Evolutionary conservation across 2,797 vertebrate genomes (phyloP), one percentile per base, ranked within the genome.

Genomic region (Podargus strigoides): DNA sequence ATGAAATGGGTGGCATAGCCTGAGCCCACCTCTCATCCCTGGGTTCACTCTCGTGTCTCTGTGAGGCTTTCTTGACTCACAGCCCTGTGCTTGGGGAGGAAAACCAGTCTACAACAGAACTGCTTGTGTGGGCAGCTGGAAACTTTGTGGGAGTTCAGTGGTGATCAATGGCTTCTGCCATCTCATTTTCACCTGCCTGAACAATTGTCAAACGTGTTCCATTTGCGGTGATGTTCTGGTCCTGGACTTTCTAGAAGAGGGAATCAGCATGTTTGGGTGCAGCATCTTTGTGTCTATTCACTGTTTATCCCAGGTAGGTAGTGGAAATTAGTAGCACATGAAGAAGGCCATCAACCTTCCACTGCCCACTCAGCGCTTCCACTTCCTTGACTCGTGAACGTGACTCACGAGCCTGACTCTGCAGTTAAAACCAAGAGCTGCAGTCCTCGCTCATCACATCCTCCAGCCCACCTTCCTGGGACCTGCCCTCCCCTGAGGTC

Each of bases 81-180:
- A 55, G 13, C 22, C 37, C 62, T 3, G 7, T 63, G 41, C 46
- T 49, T n/a, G 36, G 52, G 37, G 36, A 73, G n/a, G 9, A 73
- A 91, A 88, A 76, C 1, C 52, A 69, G 1, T 21, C 32, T 91
- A 2, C 18, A 28, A 44, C 63, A 89, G 37, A 84, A 19, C 53
- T 0, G 1, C 50, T 34, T 50, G 72, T 82, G 92, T 95, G 70
- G 94, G 94, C 93, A 96, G 82, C 79, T 92, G 95, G 95, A 94
- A 96, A 96, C 56, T 92, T 68, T 39, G 60, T 46, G 52, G 67
- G 74, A 83, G 41, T 64, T 85, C 1, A 0, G 15, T n/a, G 49
- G 64, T 85, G 87, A 87, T 59, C 79, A 42, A 9, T 69, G 23
- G 19, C 72, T 81, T 74, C 41, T 85, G 64, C 81, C 13, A 2